Evolutionary conservation across 2,113 vertebrate species (phyloP).

Genomic region (Actenoides hombroni): DNA sequence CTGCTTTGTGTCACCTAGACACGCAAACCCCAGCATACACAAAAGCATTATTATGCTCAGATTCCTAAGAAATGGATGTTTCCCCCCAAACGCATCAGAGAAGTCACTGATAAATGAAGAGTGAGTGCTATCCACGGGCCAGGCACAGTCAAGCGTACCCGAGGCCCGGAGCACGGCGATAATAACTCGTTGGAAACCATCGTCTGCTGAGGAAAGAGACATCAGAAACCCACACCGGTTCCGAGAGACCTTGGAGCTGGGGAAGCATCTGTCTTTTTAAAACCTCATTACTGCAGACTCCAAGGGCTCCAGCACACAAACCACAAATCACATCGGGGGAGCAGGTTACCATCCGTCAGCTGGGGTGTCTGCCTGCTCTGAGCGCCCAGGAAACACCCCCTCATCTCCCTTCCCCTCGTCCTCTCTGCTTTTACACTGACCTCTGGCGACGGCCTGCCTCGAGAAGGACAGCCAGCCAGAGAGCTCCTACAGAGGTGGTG

Average conservation of each 20-base stretch:
- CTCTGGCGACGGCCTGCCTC: background rate
- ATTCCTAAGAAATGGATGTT: background rate
- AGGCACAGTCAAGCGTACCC: background rate
- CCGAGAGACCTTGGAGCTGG: conserved; percentile 45
- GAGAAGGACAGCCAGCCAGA: background rate
- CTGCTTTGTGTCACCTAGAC: background rate
- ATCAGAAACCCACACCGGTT: conserved; percentile 31
- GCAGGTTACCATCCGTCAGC: conserved; percentile 43
- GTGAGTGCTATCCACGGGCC: background rate
- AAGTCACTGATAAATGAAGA: background rate
- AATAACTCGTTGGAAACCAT: background rate
- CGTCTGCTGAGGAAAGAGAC: background rate
- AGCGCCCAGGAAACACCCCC: background rate
- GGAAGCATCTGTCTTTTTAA: conserved; percentile 54
- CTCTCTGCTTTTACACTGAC: background rate
- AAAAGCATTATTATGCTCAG: background rate
- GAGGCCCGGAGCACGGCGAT: background rate
- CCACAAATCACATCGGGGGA: conserved; percentile 59
- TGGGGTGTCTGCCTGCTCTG: background rate
- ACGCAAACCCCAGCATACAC: background rate
- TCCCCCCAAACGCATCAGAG: background rate
- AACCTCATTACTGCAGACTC: conserved; percentile 35
- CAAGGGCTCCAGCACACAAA: conserved; percentile 16
- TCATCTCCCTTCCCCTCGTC: background rate
- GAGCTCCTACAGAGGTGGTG: background rate